Evolutionary conservation across 2,888 invertebrate species (phyloP), one percentile per base, ranked within the genome.

Genomic region (Clivina fossor): DNA sequence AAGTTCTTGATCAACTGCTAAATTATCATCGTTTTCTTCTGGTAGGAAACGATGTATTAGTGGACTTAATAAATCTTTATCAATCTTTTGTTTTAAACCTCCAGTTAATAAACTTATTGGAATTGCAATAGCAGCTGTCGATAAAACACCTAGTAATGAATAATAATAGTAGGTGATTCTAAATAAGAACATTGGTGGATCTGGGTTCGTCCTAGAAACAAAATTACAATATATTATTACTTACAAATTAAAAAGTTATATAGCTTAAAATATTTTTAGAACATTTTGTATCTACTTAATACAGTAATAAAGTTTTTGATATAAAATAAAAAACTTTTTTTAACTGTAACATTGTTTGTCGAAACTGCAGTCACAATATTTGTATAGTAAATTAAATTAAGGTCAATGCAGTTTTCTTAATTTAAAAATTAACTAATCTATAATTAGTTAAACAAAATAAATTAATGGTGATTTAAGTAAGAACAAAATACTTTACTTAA

Each of bases 101-200:
- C 81, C 81, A 33, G 83, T 63, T 61, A 82, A 80, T 64, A 85
- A 86, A 69, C 84, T 80, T 7, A 81, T 71, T 15, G 51, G 51
- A 4, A 83, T 71, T 0, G 83, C 84, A 8, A 85, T 77, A 3
- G 82, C 67, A 1, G 86, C 72, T 0, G 81, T 80, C 0, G 81
- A 74, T 1, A 80, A 62, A 1, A 80, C 79, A 0, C 86, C 86
- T 1, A 84, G 77, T n/a, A 82, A 73, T 0, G 83, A 80, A 64
- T 85, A 86, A 72, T 84, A 86, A 60, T 86, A 81, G 69, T 85
- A 85, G 0, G 85, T 83, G 55, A 87, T 75, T 13, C 79, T 74
- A 69, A 83, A 87, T 3, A 86, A 69, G 22, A 78, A 75, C 54
- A 80, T 77, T 2, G 67, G 78, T 41, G 15, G 19, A 18, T 32